These are phyloP conservation scores for Pedicia rivosa DNA, from an alignment of 2,888 invertebrate genomes.

Conservation along the genomic window DNA sequence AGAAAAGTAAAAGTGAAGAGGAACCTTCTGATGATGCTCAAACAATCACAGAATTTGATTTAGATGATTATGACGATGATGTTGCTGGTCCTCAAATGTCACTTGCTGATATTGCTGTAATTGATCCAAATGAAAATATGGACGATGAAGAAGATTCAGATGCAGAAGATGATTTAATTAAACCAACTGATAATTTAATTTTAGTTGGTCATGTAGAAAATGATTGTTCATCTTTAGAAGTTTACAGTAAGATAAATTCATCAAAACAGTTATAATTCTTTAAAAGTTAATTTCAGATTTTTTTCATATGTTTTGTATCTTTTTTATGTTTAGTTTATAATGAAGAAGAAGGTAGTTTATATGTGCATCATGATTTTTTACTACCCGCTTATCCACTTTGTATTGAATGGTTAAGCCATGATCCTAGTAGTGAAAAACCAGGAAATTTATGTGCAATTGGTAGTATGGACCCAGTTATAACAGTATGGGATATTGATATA, in stretches of 20 bases:
- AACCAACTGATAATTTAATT: slow-evolving; percentile 76
- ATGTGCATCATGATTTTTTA: slow-evolving; percentile 86
- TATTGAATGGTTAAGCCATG: slow-evolving; percentile 84
- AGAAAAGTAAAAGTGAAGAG: background rate
- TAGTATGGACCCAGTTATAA: slow-evolving; percentile 81
- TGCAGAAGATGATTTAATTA: slow-evolving; percentile 79
- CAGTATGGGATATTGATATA: slow-evolving; percentile 94
- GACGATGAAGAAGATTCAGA: slow-evolving; percentile 41
- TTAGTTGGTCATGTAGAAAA: slow-evolving; percentile 75
- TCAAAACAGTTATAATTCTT: slow-evolving; percentile 7
- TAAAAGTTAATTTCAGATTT: slow-evolving; percentile 6
- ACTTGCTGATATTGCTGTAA: slow-evolving; percentile 19
- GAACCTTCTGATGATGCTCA: background rate
- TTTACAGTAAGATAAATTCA: slow-evolving; percentile 47
- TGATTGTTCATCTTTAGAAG: slow-evolving; percentile 74
- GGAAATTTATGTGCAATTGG: slow-evolving; percentile 86
- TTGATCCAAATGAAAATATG: background rate
- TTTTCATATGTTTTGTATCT: slow-evolving; percentile 1
- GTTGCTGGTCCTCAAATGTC: slow-evolving; percentile 15
- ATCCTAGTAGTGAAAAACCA: slow-evolving; percentile 51
- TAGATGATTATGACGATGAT: slow-evolving; percentile 10
- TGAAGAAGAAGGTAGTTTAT: slow-evolving; percentile 72
- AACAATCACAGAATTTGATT: background rate
- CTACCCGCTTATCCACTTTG: slow-evolving; percentile 82
- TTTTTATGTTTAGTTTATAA: no score